These are phyloP conservation scores for Sebastes matsubarae DNA, from an alignment of 2,797 vertebrate species.

Conservation along the genomic window DNA sequence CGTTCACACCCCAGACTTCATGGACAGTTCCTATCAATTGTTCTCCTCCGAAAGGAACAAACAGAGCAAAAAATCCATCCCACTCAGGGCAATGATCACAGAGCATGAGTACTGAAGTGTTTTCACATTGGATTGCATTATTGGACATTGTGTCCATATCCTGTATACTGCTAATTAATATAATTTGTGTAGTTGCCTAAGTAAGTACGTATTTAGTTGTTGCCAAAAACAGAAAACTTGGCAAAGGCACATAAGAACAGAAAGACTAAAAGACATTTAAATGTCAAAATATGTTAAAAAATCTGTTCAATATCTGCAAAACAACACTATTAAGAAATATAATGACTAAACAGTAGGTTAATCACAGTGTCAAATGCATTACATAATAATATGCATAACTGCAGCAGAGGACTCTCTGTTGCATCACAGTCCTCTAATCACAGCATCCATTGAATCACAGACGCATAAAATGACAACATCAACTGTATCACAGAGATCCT, in stretches of 20 bases:
- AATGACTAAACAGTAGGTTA: neutral
- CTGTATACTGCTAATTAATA: neutral
- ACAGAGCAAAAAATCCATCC: neutral
- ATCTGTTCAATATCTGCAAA: too few relatives aligned
- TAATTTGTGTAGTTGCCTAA: neutral
- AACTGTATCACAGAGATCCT: neutral
- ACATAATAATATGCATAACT: neutral
- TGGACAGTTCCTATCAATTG: neutral
- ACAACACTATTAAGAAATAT: neutral
- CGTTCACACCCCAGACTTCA: neutral
- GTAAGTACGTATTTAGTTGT: neutral
- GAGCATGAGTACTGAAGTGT: neutral
- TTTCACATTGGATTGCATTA: neutral
- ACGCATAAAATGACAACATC: neutral
- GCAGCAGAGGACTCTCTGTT: neutral
- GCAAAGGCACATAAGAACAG: neutral
- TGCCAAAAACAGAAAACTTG: neutral
- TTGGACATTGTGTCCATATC: neutral
- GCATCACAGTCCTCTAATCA: neutral
- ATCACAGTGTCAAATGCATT: neutral
- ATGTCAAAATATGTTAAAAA: neutral
- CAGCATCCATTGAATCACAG: neutral
- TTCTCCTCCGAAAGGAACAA: neutral
- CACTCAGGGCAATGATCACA: neutral
- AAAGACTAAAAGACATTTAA: neutral